Evolutionary conservation across 2,113 vertebrate genomes (phyloP).

Genomic region (Pogona vitticeps): DNA sequence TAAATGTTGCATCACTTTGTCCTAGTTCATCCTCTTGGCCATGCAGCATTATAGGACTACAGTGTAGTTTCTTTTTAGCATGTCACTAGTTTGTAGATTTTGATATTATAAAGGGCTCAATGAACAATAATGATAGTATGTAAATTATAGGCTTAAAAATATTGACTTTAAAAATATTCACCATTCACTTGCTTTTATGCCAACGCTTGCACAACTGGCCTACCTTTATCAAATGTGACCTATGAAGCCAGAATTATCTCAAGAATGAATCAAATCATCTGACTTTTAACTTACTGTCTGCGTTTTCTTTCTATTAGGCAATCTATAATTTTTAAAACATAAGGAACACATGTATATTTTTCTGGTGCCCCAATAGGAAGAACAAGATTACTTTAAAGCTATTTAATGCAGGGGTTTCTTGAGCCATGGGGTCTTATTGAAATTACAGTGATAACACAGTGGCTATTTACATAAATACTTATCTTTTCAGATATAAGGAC

Average conservation of each 20-base stretch:
- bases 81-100: background rate
- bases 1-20: slow-evolving; percentile 17
- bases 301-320: background rate
- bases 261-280: too few relatives aligned
- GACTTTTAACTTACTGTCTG: background rate
- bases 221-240: too few relatives aligned
- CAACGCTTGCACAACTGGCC: too few relatives aligned
- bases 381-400: background rate
- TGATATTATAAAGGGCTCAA: background rate
- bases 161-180: too few relatives aligned
- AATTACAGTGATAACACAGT: background rate
- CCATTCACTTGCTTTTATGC: too few relatives aligned
- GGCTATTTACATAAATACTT: background rate
- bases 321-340: too few relatives aligned
- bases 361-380: background rate
- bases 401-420: background rate
- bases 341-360: background rate
- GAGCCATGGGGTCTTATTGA: background rate
- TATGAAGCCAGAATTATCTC: too few relatives aligned
- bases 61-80: background rate
- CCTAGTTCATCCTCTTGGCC: background rate
- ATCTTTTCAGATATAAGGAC: background rate
- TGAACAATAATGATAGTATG: background rate
- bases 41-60: background rate
- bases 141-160: too few relatives aligned